phyloP scores from a whole-genome alignment of 92 coral and sea anemone species.

The Heteractis magnifica region DNA sequence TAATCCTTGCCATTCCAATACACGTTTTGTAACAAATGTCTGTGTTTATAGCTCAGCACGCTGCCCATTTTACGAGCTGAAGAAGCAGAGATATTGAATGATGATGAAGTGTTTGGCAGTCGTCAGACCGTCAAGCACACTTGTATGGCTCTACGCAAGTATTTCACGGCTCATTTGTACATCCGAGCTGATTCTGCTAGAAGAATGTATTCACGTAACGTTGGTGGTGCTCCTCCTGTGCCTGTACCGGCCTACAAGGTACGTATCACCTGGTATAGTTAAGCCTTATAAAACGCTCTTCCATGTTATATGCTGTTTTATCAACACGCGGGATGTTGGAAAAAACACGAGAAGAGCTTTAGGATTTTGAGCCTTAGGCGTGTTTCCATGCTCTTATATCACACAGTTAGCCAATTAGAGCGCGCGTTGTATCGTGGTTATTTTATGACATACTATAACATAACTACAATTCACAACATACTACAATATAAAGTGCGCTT shows the following conservation, averaged over 20 bases:
- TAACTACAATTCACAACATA: no score
- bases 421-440: no score
- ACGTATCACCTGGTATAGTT: neutral
- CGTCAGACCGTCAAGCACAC: constrained; percentile 95
- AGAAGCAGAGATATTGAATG: constrained; percentile 83
- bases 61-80: constrained; percentile 90
- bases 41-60: constrained; percentile 71
- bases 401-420: no score
- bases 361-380: no score
- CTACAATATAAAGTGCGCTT: no score
- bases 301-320: no score
- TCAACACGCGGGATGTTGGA: no score
- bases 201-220: constrained; percentile 75
- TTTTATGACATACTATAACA: no score
- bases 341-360: no score
- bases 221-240: constrained; percentile 78
- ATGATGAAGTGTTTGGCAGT: constrained; percentile 92
- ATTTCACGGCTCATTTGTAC: constrained; percentile 89
- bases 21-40: neutral
- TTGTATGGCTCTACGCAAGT: constrained; percentile 86
- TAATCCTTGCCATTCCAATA: neutral
- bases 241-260: constrained; percentile 97
- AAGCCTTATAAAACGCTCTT: no score
- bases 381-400: no score
- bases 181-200: constrained; percentile 81